phyloP scores from a whole-genome alignment of 2,888 invertebrate genomes.

The Rhorus exstirpatorius region DNA sequence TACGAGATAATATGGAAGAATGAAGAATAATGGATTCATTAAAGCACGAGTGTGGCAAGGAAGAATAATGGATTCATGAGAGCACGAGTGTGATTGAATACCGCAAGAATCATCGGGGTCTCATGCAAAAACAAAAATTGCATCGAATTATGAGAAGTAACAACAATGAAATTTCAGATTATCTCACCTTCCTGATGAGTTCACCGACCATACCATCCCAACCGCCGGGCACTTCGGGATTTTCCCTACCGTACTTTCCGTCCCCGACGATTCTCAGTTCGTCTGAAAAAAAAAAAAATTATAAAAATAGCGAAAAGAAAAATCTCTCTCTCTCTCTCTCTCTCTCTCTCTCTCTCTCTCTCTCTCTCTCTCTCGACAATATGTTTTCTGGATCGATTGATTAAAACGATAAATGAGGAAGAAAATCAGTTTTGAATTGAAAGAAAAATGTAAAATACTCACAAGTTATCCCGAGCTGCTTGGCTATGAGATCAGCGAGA shows the following conservation, averaged over 20 bases:
- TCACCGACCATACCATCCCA: conserved; percentile 97
- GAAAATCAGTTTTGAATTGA: background rate
- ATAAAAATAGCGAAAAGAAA: background rate
- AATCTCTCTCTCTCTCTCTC: too few relatives aligned
- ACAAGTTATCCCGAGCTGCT: conserved; percentile 94
- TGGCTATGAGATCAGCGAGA: conserved; percentile 93
- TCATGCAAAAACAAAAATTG: too few relatives aligned
- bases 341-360: too few relatives aligned
- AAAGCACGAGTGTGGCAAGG: too few relatives aligned
- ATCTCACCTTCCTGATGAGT: conserved; percentile 93
- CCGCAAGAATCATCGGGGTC: too few relatives aligned
- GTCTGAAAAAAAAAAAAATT: conserved; percentile 88
- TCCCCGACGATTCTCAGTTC: conserved; percentile 95
- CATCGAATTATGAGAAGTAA: too few relatives aligned
- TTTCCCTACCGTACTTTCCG: conserved; percentile 93
- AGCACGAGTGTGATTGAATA: too few relatives aligned
- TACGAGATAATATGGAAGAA: too few relatives aligned
- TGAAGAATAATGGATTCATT: too few relatives aligned
- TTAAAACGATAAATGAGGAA: background rate
- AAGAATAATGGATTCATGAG: too few relatives aligned
- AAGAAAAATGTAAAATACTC: conserved; percentile 85
- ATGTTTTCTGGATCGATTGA: background rate
- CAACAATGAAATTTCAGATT: background rate
- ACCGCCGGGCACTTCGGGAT: conserved; percentile 91
- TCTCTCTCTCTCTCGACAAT: background rate